Percentiles rank a stretch among this genome's conserved stretches.
These are phyloP conservation scores for Cephus spinipes DNA, from an alignment of 2,888 invertebrate genomes.

Conservation along the genomic window DNA sequence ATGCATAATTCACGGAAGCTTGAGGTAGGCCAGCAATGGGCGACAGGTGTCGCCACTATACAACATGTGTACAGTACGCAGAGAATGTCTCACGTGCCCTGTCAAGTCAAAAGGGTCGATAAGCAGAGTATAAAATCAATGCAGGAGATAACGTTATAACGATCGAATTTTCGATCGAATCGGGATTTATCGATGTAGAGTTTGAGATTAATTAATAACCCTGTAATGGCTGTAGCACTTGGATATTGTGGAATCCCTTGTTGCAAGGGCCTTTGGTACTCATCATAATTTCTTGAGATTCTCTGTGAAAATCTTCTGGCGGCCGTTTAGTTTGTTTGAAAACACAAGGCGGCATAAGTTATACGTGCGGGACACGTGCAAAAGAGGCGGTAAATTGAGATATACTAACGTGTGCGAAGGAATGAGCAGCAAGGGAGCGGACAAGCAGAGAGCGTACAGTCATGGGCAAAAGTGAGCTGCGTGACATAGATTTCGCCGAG, in stretches of 20 bases:
- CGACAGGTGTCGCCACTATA: constrained; percentile 60
- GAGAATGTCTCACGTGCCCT: background rate
- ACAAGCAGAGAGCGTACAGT: constrained; percentile 45
- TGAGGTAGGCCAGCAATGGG: constrained; percentile 42
- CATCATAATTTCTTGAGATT: background rate
- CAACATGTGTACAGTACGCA: constrained; percentile 32
- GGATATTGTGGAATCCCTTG: background rate
- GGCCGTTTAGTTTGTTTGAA: background rate
- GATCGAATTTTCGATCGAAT: background rate
- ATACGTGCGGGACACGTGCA: constrained; percentile 25
- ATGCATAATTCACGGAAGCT: constrained; percentile 38
- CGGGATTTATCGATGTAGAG: background rate
- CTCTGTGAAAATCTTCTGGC: background rate
- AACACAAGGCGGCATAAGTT: constrained; percentile 9
- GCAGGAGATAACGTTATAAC: background rate
- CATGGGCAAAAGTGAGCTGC: constrained; percentile 47
- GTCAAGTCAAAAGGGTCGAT: background rate
- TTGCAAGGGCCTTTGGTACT: background rate
- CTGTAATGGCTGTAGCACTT: background rate
- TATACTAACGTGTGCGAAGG: background rate
- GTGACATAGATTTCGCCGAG: constrained; percentile 53
- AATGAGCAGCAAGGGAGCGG: constrained; percentile 7
- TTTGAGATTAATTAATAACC: background rate
- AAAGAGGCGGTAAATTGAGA: background rate
- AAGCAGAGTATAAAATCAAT: background rate